phyloP scores from a whole-genome alignment of 2,797 vertebrate species.

The Threskiornis aethiopicus region DNA sequence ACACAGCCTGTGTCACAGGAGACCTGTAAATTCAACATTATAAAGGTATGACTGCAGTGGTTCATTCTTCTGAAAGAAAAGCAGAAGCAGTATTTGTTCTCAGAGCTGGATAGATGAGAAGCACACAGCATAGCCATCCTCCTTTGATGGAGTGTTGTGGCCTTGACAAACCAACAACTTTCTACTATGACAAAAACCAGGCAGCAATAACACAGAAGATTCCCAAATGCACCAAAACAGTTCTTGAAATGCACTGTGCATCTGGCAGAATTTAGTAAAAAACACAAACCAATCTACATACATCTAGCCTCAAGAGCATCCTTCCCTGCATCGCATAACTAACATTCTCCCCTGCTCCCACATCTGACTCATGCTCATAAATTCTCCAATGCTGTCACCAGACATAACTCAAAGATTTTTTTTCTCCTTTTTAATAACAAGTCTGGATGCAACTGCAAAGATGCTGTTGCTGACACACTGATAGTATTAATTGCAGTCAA shows the following conservation, averaged over 20 bases:
- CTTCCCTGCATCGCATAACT: neutral
- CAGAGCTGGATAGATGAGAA: neutral
- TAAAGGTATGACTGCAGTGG: neutral
- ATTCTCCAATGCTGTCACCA: neutral
- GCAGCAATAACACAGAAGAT: neutral
- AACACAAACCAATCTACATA: neutral
- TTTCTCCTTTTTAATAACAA: neutral
- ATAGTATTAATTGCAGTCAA: neutral
- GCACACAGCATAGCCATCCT: neutral
- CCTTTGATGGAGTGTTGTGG: neutral
- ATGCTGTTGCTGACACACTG: neutral
- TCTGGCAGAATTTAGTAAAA: neutral
- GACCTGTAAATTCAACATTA: neutral
- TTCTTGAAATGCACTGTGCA: neutral
- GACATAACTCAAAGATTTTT: neutral
- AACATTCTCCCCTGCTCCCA: neutral
- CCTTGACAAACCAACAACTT: neutral
- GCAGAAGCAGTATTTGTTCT: neutral
- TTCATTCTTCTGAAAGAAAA: neutral
- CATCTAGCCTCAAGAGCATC: neutral
- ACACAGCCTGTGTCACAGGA: neutral
- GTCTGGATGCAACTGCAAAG: neutral
- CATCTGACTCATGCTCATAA: neutral
- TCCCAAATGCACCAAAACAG: neutral
- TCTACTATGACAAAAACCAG: neutral